Evolutionary conservation across 2,113 vertebrate genomes (phyloP).

Genomic region (Centropristis striata): DNA sequence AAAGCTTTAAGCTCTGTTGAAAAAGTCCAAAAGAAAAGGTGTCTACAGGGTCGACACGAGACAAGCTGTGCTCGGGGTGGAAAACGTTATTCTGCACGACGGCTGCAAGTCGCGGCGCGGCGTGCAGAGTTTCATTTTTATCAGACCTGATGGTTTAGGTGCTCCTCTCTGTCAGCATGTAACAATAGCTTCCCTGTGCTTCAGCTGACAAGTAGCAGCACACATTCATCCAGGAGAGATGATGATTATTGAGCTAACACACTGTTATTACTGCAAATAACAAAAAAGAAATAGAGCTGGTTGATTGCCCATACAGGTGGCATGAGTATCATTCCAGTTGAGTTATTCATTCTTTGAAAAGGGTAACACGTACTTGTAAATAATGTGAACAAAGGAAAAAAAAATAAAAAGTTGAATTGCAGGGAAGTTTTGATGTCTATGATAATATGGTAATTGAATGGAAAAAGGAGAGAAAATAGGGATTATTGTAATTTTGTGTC

Average conservation of each 20-base stretch:
- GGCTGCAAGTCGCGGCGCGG: not conserved
- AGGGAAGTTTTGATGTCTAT: not conserved
- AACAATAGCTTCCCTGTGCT: conserved; percentile 3
- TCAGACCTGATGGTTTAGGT: conserved; percentile 7
- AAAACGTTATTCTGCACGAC: conserved; percentile 11
- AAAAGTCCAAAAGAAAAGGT: conserved; percentile 26
- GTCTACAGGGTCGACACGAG: conserved; percentile 27
- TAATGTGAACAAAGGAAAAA: not conserved
- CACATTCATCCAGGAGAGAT: not conserved
- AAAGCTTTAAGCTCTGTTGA: conserved; percentile 18
- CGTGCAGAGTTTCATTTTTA: conserved; percentile 17
- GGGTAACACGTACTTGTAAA: not conserved
- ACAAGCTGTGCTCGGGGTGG: conserved; percentile 8
- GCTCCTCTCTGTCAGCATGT: not conserved
- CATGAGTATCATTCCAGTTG: not conserved
- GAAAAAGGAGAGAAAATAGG: no score
- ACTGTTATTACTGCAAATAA: conserved; percentile 6
- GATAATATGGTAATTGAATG: no score
- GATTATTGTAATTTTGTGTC: no score
- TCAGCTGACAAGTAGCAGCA: not conserved
- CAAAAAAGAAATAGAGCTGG: not conserved
- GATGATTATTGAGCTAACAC: not conserved
- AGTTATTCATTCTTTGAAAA: not conserved
- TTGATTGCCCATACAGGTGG: conserved; percentile 21
- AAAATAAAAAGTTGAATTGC: not conserved